Evolutionary conservation across 2,888 invertebrate species (phyloP), one percentile per base, ranked within the genome.

Genomic region (Drosophila fungiperda): DNA sequence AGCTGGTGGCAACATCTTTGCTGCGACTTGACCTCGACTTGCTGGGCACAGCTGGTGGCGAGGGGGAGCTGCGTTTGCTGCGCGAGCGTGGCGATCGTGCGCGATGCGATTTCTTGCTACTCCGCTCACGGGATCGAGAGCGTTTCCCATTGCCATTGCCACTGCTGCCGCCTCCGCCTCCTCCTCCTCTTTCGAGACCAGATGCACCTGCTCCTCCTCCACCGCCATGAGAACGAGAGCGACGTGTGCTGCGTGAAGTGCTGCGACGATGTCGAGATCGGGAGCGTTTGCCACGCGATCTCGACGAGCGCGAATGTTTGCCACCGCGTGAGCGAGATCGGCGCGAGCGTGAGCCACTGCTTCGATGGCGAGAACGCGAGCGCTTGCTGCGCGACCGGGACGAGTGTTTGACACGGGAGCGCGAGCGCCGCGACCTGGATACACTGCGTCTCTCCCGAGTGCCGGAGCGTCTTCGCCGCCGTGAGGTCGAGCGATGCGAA

Each of bases 401-500:
- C 0, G 87, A 89, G 64, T 89, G 87, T 33, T 87, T 87, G 48
- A 92, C 92, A 0, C 94, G 92, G 0, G 94, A 94, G 36, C 94
- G 94, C 0, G 95, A 95, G 54, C 95, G 94, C 0, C 96, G 94
- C 0, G 96, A 96, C 6, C 96, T 94, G 0, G 96, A 95, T 6
- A 95, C 94, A 60, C 92, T 91, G 65, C 93, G 93, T 1, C 92
- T 90, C 52, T 92, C 93, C 2, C 94, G 92, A 74, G 94, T 92
- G 4, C 91, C 92, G 1, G 94, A 94, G 17, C 94, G 92, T 1
- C 94, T 94, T 42, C 95, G 94, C 2, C 95, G 94, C 7, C 96
- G 94, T 0, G 96, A 96, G 8, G 95, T 94, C 0, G 96, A 95
- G 29, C 95, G 94, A 76, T 92, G 92, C 35, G 93, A 93, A 45